phyloP scores from a whole-genome alignment of 1,140 invertebrate genomes.

The Gryon sp. region DNA sequence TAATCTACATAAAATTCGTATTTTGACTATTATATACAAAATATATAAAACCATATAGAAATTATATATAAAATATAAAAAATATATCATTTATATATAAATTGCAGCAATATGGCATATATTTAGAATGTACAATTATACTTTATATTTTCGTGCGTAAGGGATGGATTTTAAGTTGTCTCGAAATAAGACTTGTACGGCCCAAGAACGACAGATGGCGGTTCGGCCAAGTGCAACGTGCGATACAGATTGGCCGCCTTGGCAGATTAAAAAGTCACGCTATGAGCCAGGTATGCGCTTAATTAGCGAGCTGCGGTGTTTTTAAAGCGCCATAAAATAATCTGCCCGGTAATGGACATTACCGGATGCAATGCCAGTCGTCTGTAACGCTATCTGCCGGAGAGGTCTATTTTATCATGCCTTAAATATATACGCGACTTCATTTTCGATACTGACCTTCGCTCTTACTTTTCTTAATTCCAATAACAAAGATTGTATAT shows the following conservation, averaged over 20 bases:
- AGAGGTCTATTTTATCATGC: constrained; percentile 31
- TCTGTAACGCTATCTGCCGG: constrained; percentile 42
- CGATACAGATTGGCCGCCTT: constrained; percentile 46
- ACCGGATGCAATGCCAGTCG: constrained; percentile 57
- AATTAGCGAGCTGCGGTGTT: constrained; percentile 54
- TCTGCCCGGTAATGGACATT: constrained; percentile 56
- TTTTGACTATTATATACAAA: too few relatives aligned
- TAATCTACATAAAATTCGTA: too few relatives aligned
- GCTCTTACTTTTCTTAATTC: background rate
- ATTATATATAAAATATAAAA: too few relatives aligned
- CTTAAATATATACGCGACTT: constrained; percentile 20
- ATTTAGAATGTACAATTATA: too few relatives aligned
- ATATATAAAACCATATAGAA: too few relatives aligned
- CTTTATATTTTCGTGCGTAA: too few relatives aligned
- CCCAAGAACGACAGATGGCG: background rate
- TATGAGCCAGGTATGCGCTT: constrained; percentile 57
- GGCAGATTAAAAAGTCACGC: constrained; percentile 62
- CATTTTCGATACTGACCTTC: constrained; percentile 7
- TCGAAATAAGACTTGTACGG: constrained; percentile 2
- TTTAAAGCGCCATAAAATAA: constrained; percentile 56
- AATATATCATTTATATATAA: too few relatives aligned
- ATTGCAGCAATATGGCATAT: too few relatives aligned
- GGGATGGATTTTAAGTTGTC: too few relatives aligned
- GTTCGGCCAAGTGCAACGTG: constrained; percentile 26
- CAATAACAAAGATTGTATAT: too few relatives aligned